phyloP scores from a whole-genome alignment of 1,140 invertebrate species.

The Drepana arcuata region DNA sequence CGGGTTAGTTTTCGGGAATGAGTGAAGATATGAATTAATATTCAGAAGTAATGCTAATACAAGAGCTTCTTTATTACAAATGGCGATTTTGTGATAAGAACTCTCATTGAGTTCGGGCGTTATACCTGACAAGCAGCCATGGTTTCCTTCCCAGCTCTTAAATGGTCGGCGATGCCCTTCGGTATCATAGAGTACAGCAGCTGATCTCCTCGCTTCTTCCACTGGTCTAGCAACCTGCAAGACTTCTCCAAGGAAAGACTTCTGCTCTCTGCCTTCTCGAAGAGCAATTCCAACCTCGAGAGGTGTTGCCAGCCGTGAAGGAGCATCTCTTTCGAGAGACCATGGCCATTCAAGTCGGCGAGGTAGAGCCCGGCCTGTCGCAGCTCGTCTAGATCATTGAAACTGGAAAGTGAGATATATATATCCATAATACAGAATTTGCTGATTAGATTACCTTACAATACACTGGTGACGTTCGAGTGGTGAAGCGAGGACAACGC shows the following conservation, averaged over 20 bases:
- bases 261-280: conserved; percentile 84
- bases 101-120: no score
- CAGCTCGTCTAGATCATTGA: conserved; percentile 88
- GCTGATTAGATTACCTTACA: no score
- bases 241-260: conserved; percentile 82
- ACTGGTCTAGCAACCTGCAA: conserved; percentile 80
- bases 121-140: conserved; percentile 81
- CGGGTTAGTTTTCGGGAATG: no score
- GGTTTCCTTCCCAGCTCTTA: conserved; percentile 77
- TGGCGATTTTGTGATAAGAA: no score
- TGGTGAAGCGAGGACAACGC: no score
- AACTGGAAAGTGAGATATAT: conserved; percentile 74
- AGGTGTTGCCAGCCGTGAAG: conserved; percentile 90
- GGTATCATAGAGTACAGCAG: conserved; percentile 95
- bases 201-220: conserved; percentile 90
- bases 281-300: conserved; percentile 86
- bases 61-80: no score
- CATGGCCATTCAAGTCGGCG: conserved; percentile 90
- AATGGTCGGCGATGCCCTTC: conserved; percentile 72
- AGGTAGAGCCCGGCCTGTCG: conserved; percentile 84
- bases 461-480: no score
- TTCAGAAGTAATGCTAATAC: no score
- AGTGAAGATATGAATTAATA: no score
- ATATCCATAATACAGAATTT: no score
- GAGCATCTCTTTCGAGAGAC: conserved; percentile 87